These are phyloP conservation scores for Ammospiza caudacuta DNA, from an alignment of 2,113 vertebrate genomes.

Conservation along the genomic window DNA sequence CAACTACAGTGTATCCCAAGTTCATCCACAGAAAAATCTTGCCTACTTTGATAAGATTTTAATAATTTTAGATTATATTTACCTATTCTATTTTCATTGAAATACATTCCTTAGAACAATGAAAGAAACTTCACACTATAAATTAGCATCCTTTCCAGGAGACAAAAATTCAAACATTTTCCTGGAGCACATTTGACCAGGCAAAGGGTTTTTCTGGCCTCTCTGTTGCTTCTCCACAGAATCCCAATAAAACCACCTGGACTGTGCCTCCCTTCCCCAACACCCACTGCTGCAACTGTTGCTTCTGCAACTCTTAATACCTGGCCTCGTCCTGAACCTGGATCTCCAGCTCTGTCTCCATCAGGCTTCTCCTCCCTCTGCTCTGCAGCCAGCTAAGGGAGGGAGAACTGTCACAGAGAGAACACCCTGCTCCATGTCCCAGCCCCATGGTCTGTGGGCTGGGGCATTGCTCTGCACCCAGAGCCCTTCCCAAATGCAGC, in stretches of 20 bases:
- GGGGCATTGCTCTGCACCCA: fast-evolving
- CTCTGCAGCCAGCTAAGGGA: not conserved
- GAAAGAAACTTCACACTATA: not conserved
- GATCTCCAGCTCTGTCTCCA: not conserved
- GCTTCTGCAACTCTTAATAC: not conserved
- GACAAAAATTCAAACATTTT: not conserved
- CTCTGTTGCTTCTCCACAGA: not conserved
- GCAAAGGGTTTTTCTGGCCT: not conserved
- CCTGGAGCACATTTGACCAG: not conserved
- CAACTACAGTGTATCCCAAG: not conserved
- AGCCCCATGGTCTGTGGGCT: not conserved
- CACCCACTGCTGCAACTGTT: fast-evolving
- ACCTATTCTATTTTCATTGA: not conserved
- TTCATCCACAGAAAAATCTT: not conserved
- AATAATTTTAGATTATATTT: not conserved
- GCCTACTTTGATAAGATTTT: not conserved
- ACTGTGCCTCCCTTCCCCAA: not conserved
- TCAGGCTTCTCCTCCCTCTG: not conserved
- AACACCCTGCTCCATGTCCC: not conserved
- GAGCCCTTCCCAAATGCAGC: not conserved
- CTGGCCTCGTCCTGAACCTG: not conserved
- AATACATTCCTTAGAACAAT: not conserved
- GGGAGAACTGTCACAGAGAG: too few species aligned
- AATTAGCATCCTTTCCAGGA: not conserved
- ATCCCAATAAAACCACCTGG: not conserved